Conservation (phyloP, 2,797 vertebrate species). For the Coracias cyanogaster region DNA sequence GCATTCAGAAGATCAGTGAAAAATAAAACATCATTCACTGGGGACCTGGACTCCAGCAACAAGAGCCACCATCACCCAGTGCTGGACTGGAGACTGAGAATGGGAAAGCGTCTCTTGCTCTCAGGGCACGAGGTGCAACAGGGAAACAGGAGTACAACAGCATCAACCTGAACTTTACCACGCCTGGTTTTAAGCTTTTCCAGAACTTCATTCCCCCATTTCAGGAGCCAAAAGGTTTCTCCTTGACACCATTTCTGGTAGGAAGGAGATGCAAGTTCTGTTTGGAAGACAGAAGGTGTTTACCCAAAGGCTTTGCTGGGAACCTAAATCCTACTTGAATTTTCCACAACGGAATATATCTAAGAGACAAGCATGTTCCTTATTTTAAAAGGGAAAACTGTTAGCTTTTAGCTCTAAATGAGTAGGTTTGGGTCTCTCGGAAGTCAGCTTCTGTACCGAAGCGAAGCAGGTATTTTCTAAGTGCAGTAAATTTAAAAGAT, state of each 20-base stretch:
- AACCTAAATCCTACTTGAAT: neutral
- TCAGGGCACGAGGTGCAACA: neutral
- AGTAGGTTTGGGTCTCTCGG: neutral
- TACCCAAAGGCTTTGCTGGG: neutral
- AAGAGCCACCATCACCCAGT: fast-evolving
- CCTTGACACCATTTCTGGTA: no score
- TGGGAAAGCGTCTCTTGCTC: neutral
- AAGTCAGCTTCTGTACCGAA: neutral
- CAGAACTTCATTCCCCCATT: no score
- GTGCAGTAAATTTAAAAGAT: no score
- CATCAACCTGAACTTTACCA: neutral
- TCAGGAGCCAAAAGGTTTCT: neutral
- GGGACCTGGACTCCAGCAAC: neutral
- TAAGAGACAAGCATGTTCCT: neutral
- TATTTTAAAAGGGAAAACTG: neutral
- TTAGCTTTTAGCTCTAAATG: neutral
- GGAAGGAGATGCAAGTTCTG: neutral
- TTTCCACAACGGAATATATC: neutral
- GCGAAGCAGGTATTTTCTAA: neutral
- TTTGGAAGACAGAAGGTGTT: neutral
- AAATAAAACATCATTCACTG: neutral
- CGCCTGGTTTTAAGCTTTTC: no score
- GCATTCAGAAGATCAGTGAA: neutral
- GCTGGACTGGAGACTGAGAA: neutral
- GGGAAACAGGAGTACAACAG: neutral